phyloP scores from a whole-genome alignment of 2,888 invertebrate species.

The Dryocosmus kuriphilus region DNA sequence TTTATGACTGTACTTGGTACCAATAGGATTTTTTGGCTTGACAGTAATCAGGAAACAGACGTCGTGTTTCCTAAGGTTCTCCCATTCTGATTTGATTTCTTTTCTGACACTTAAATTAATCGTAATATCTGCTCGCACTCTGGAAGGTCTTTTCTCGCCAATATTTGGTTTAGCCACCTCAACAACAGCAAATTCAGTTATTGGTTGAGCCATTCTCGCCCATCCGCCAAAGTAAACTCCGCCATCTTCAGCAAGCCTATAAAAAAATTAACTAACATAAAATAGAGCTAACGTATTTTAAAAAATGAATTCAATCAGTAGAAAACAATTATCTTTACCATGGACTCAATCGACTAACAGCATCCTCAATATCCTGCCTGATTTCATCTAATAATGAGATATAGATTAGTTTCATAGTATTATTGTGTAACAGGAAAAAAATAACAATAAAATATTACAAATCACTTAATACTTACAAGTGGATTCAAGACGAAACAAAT shows the following conservation, averaged over 20 bases:
- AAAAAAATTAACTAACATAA: conserved; percentile 46
- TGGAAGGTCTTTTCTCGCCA: conserved; percentile 95
- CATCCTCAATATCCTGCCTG: conserved; percentile 98
- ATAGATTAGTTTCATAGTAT: conserved; percentile 19
- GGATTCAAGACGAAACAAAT: conserved; percentile 97
- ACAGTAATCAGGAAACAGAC: conserved; percentile 98
- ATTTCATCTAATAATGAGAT: conserved; percentile 89
- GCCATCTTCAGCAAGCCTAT: conserved; percentile 91
- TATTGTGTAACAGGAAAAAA: neutral
- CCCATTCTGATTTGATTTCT: conserved; percentile 98
- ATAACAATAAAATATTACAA: neutral
- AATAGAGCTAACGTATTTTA: neutral
- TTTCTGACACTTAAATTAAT: conserved; percentile 93
- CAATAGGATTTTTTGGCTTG: conserved; percentile 90
- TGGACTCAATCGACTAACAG: conserved; percentile 95
- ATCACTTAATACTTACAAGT: conserved; percentile 86
- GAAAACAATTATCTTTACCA: conserved; percentile 82
- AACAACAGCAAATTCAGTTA: conserved; percentile 94
- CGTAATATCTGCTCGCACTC: conserved; percentile 96
- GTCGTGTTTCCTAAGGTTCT: conserved; percentile 96
- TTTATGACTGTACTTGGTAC: conserved; percentile 89
- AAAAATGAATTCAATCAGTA: neutral
- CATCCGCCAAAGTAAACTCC: conserved; percentile 96
- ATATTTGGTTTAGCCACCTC: conserved; percentile 96
- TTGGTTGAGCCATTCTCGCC: conserved; percentile 99